These are phyloP conservation scores for Anagyrus pseudococci DNA, from an alignment of 2,888 invertebrate species.

Conservation along the genomic window DNA sequence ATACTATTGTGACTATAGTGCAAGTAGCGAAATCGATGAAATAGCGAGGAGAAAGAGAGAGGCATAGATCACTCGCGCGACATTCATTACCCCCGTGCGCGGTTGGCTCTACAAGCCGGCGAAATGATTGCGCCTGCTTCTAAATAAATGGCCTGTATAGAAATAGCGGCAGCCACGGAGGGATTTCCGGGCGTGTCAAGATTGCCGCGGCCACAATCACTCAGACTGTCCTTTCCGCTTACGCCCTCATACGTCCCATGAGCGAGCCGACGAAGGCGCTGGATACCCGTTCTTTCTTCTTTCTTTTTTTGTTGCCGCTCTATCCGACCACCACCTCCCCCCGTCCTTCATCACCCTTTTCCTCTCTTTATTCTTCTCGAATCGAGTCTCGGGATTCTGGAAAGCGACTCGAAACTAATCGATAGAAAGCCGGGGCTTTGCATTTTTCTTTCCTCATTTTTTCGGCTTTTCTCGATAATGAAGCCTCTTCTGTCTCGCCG, in stretches of 20 bases:
- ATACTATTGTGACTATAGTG: too few species aligned
- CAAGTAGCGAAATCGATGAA: too few species aligned
- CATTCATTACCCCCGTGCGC: too few species aligned
- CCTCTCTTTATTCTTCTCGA: constrained; percentile 21
- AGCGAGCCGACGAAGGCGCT: constrained; percentile 36
- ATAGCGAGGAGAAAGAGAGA: too few species aligned
- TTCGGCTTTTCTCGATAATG: too few species aligned
- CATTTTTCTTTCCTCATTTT: too few species aligned
- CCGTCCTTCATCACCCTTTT: constrained; percentile 26
- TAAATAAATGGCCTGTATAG: constrained; percentile 44
- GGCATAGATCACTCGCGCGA: too few species aligned
- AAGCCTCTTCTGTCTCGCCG: too few species aligned
- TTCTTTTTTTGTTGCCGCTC: background rate
- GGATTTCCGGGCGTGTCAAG: constrained; percentile 56
- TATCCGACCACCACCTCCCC: too few species aligned
- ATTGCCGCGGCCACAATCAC: constrained; percentile 60
- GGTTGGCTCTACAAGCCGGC: too few species aligned
- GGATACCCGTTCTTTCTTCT: constrained; percentile 49
- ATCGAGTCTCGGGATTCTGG: constrained; percentile 7
- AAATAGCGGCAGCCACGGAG: constrained; percentile 41
- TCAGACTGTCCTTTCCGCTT: constrained; percentile 60
- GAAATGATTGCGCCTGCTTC: constrained; percentile 43
- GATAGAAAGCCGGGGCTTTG: too few species aligned
- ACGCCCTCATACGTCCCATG: constrained; percentile 59
- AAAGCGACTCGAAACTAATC: too few species aligned